A percentile compares a stretch with the other conserved stretches of the same genome.
phyloP scores from a whole-genome alignment of 2,797 vertebrate genomes.

The Melopsittacus undulatus region DNA sequence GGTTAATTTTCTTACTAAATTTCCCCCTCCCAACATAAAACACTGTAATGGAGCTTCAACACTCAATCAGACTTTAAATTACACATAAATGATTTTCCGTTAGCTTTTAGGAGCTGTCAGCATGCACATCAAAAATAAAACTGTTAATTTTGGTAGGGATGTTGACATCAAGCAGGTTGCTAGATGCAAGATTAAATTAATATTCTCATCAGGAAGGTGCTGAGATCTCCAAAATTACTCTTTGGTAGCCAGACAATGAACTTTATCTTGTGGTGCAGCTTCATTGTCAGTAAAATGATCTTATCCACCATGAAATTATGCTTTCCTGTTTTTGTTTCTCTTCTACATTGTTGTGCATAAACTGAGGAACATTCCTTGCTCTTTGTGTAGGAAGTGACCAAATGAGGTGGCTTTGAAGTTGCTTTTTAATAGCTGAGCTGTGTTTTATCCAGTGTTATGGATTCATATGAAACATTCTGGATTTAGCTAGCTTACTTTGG shows the following conservation, averaged over 20 bases:
- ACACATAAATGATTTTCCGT: conserved; percentile 16
- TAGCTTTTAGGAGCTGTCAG: conserved; percentile 47
- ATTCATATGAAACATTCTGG: neutral
- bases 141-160: conserved; percentile 7
- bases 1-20: neutral
- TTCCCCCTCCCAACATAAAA: neutral
- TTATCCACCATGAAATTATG: neutral
- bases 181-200: neutral
- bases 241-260: neutral
- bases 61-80: conserved; percentile 47
- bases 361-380: neutral
- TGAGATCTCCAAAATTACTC: conserved; percentile 26
- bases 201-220: conserved; percentile 8
- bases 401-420: neutral
- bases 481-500: neutral
- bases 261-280: neutral
- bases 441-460: neutral
- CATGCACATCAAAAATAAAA: conserved; percentile 30
- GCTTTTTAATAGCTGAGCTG: neutral
- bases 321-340: neutral
- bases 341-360: neutral
- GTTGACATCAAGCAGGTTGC: conserved; percentile 16
- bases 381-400: neutral
- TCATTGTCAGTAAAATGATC: neutral
- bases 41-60: neutral